phyloP scores from a whole-genome alignment of 2,797 vertebrate species.

The Gymnoscopelus braueri region DNA sequence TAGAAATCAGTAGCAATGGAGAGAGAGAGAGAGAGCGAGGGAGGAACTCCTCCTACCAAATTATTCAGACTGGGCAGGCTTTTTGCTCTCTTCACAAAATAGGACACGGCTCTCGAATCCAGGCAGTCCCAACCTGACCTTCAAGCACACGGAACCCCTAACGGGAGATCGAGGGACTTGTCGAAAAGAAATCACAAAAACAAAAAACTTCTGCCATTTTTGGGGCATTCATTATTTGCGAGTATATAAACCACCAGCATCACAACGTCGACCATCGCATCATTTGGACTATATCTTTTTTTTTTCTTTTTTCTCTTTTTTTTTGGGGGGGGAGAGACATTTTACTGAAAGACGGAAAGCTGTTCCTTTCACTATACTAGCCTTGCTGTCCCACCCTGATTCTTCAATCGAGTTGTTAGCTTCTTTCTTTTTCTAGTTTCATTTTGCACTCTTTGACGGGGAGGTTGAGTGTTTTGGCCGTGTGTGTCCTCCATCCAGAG shows the following conservation, averaged over 20 bases:
- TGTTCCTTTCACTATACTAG: slow-evolving; percentile 34
- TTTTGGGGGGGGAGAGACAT: slow-evolving; percentile 60
- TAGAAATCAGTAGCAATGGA: slow-evolving; percentile 89
- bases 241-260: slow-evolving; percentile 38
- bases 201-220: slow-evolving; percentile 71
- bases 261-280: slow-evolving; percentile 75
- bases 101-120: slow-evolving; percentile 90
- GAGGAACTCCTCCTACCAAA: slow-evolving; percentile 96
- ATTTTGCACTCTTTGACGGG: slow-evolving; percentile 43
- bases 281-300: slow-evolving; percentile 78
- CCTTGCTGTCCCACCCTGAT: slow-evolving; percentile 58
- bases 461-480: slow-evolving; percentile 56
- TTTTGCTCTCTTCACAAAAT: slow-evolving; percentile 93
- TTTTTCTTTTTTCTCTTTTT: slow-evolving; percentile 21
- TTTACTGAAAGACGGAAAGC: slow-evolving; percentile 60
- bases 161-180: slow-evolving; percentile 80
- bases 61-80: slow-evolving; percentile 98
- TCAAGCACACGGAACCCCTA: slow-evolving; percentile 88
- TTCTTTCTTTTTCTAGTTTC: slow-evolving; percentile 49
- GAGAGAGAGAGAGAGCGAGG: slow-evolving; percentile 78
- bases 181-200: slow-evolving; percentile 58
- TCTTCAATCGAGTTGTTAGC: slow-evolving; percentile 48
- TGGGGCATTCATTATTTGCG: slow-evolving; percentile 38
- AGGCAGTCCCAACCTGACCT: slow-evolving; percentile 95
- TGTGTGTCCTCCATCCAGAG: slow-evolving; percentile 66